Conservation (phyloP, 1,140 invertebrate genomes). For the Diprion similis region DNA sequence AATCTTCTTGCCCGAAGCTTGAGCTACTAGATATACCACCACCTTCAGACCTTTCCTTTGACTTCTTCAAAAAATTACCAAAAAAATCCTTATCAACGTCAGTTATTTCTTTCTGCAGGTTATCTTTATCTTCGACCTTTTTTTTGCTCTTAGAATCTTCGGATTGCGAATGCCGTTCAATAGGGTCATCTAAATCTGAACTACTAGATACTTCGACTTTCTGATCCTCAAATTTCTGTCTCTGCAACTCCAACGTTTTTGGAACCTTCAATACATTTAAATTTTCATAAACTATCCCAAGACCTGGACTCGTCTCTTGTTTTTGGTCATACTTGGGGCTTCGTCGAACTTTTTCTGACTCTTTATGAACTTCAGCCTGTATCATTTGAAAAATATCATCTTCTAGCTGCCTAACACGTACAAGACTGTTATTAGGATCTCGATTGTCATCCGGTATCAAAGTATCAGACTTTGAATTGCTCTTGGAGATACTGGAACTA, state of each 20-base stretch:
- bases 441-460: conserved; percentile 40
- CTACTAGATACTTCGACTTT: conserved; percentile 53
- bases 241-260: conserved; percentile 46
- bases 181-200: conserved; percentile 57
- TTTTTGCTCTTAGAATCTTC: conserved; percentile 43
- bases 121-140: conserved; percentile 46
- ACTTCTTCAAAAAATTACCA: conserved; percentile 46
- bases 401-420: conserved; percentile 48
- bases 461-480: conserved; percentile 43
- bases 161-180: conserved; percentile 54
- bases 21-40: conserved; percentile 51
- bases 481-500: conserved; percentile 48
- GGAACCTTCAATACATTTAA: conserved; percentile 31
- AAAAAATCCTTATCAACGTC: conserved; percentile 60
- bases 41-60: conserved; percentile 48
- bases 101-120: conserved; percentile 56
- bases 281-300: conserved; percentile 46
- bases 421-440: conserved; percentile 23
- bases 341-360: conserved; percentile 47
- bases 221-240: conserved; percentile 50
- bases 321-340: conserved; percentile 46
- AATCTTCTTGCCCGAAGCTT: conserved; percentile 57
- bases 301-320: conserved; percentile 36
- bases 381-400: conserved; percentile 55
- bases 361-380: conserved; percentile 52